Base-by-base conservation (phyloP, 2,113 vertebrate genomes). In the Psammodynastes pulverulentus region DNA sequence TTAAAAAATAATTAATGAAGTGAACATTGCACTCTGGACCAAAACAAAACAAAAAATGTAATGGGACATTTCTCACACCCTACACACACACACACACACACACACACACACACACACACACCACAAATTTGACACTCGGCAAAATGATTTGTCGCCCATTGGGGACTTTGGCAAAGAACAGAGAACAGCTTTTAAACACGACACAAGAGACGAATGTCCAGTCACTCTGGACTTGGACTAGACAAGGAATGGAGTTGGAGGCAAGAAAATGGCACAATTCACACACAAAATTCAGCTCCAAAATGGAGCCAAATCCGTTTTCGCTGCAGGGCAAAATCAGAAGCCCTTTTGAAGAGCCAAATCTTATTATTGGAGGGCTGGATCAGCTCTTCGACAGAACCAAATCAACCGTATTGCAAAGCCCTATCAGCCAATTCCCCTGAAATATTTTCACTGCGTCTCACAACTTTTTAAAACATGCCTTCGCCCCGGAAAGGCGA, bases 401-500 rank as follows among this genome's bases (percentile, higher is more conserved):
- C 3, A 9, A 58, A 58, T 26, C 29, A 67, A 2, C 29, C 12
- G 24, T 67, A 67, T n/a, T 67, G 58, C 58, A n/a, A 67, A 67
- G 58, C 29, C 58, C 58, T 13, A 9, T 58, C 56, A 4, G 56
- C 56, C 9, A 24, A 49, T 49, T 49, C 26, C 4, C 10, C 58
- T 26, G 87, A 26, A 21, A 45, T 88, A 39, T 24, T 53, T 45
- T 39, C 39, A 5, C 5, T 12, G 34, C 21, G 2, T 19, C 21
- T 29, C 4, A 13, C 48, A 17, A n/a, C n/a, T 5, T 15, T 39
- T 79, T 39, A 8, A 19, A 19, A 39, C 2, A 3, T 19, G 12
- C n/a, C n/a, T 15, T 72, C 67, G 1, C n/a, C 5, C 29, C 5
- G 12, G 58, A 3, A 17, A 3, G 0, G 0, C 5, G 5, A 2